Evolutionary conservation across 2,888 invertebrate species (phyloP), one percentile per base, ranked within the genome.

Genomic region (Theretra japonica): DNA sequence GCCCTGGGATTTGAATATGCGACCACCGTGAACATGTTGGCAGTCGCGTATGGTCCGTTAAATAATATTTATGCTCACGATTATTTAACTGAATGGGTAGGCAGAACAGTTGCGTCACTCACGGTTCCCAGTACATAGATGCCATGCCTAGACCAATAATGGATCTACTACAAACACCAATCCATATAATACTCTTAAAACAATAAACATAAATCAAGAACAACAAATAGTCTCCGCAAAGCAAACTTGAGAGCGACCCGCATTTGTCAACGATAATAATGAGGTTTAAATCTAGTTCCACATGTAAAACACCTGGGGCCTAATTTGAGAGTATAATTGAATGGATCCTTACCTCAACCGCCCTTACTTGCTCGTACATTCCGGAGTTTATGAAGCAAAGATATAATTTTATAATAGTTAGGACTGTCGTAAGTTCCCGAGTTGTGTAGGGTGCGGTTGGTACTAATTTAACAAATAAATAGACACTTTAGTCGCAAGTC

Each of bases 381-480:
- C 75, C 65, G 72, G 69, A 75, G 65, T 78, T 78, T 81, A 80
- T 79, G 75, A 77, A 73, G 75, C 76, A 72, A 71, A 76, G 76
- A 79, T 76, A 78, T 76, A 80, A 84, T 79, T 83, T 79, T 77
- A 83, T 82, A 82, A 79, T 79, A 81, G 84, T 85, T 83, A 79
- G 78, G 74, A 77, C 74, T 65, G 75, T 68, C 76, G 77, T 82
- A 79, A 79, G 76, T 82, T 78, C 79, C 78, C 74, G 72, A 71
- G 59, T 73, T 77, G 68, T 74, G 62, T 62, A 71, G 74, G 74
- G 74, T 74, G 73, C 78, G 72, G 80, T 86, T 83, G 75, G 73
- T 77, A 80, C 84, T 84, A 84, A 86, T 86, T 86, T 82, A 80
- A 77, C 86, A 86, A 88, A 87, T 87, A 87, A 87, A 85, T 86